phyloP scores from a whole-genome alignment of 2,888 invertebrate species.

The Agrilus mali region DNA sequence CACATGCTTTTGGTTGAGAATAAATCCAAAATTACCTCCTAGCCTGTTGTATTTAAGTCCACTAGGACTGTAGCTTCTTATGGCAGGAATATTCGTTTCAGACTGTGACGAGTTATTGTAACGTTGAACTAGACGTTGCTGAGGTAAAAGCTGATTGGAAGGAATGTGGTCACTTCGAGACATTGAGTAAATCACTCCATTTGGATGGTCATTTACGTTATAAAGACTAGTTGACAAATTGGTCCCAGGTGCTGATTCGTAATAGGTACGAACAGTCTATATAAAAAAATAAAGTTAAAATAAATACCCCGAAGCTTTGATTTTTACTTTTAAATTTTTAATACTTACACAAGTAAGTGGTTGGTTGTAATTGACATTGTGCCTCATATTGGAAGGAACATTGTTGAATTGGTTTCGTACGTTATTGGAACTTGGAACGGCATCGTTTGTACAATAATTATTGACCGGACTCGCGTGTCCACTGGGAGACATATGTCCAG shows the following conservation, averaged over 20 bases:
- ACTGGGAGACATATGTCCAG: constrained; percentile 10
- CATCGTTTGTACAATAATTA: constrained; percentile 9
- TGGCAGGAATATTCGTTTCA: constrained; percentile 33
- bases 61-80: constrained; percentile 30
- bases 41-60: constrained; percentile 27
- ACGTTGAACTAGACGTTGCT: constrained; percentile 16
- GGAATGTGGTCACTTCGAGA: constrained; percentile 23
- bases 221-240: constrained; percentile 32
- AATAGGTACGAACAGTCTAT: constrained; percentile 38
- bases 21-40: constrained; percentile 15
- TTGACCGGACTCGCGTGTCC: constrained; percentile 11
- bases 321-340: too few species aligned
- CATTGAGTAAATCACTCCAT: constrained; percentile 23
- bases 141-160: constrained; percentile 9
- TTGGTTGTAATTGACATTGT: constrained; percentile 11
- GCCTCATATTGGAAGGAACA: constrained; percentile 10
- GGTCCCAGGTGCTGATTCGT: constrained; percentile 33
- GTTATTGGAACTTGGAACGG: constrained; percentile 7
- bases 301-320: too few species aligned
- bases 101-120: constrained; percentile 29
- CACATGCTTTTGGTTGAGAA: background rate
- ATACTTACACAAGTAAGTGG: constrained; percentile 15
- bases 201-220: constrained; percentile 30
- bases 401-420: constrained; percentile 10
- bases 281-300: constrained; percentile 8